A percentile compares a stretch with the other conserved stretches of the same genome.
Conservation (phyloP, 2,888 invertebrate species). For the Eubasilissa splendida region DNA sequence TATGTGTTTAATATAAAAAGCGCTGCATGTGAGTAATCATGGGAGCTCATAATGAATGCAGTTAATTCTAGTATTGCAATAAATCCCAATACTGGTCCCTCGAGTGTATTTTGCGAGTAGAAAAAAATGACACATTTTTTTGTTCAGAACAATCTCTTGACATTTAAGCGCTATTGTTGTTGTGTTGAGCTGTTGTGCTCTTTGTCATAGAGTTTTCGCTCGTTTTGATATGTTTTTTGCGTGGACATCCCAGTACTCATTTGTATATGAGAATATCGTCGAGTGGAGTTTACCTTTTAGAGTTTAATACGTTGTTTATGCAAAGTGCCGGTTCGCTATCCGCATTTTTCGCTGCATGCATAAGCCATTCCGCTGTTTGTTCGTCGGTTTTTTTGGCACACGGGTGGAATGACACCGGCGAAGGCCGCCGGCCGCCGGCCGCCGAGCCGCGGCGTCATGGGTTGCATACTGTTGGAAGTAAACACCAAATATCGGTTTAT, state of each 20-base stretch:
- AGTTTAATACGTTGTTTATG: constrained; percentile 39
- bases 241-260: not conserved
- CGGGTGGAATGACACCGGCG: constrained; percentile 56
- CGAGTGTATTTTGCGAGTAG: too few relatives aligned
- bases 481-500: too few relatives aligned
- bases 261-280: constrained; percentile 1
- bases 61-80: too few relatives aligned
- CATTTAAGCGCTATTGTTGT: not conserved
- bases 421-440: constrained; percentile 47
- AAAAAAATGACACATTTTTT: too few relatives aligned
- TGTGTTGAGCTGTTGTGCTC: not conserved
- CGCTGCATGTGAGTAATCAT: too few relatives aligned
- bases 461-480: too few relatives aligned
- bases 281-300: constrained; percentile 31
- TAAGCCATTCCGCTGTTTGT: constrained; percentile 16
- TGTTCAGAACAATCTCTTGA: too few relatives aligned
- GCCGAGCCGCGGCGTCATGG: not conserved
- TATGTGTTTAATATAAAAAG: too few relatives aligned
- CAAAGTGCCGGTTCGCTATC: constrained; percentile 40
- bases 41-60: too few relatives aligned
- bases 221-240: not conserved
- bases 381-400: constrained; percentile 55
- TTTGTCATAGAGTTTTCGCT: not conserved
- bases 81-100: too few relatives aligned
- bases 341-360: constrained; percentile 26